Percentiles rank a stretch among this genome's conserved stretches.
These are phyloP conservation scores for Machimus atricapillus DNA, from an alignment of 2,888 invertebrate genomes.

Conservation along the genomic window DNA sequence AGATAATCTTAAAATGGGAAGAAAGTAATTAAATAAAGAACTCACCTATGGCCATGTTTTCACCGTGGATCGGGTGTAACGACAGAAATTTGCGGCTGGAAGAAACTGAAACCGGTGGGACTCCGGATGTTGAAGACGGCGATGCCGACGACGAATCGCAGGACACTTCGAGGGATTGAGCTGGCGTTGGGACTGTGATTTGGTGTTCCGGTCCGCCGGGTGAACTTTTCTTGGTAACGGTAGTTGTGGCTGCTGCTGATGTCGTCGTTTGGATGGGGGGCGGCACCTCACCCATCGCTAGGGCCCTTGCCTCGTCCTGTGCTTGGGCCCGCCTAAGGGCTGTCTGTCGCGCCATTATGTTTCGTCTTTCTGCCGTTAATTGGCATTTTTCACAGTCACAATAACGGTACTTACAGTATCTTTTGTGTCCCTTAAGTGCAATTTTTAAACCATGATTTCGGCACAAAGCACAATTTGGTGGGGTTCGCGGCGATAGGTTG, in stretches of 20 bases:
- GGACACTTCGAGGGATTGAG: slow-evolving; percentile 62
- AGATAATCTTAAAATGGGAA: neutral
- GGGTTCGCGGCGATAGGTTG: slow-evolving; percentile 75
- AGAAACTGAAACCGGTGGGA: slow-evolving; percentile 55
- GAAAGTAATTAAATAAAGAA: neutral
- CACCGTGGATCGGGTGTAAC: slow-evolving; percentile 62
- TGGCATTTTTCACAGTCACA: slow-evolving; percentile 89
- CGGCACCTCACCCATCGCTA: slow-evolving; percentile 64
- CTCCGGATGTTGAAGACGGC: slow-evolving; percentile 65
- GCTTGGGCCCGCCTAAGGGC: slow-evolving; percentile 83
- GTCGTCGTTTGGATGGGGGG: slow-evolving; percentile 56
- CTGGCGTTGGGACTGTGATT: slow-evolving; percentile 61
- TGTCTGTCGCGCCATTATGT: slow-evolving; percentile 89
- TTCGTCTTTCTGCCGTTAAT: slow-evolving; percentile 84
- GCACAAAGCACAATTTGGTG: slow-evolving; percentile 92
- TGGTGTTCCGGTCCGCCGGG: slow-evolving; percentile 55
- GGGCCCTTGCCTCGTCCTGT: slow-evolving; percentile 77
- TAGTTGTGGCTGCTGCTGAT: neutral
- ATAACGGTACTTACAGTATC: slow-evolving; percentile 85
- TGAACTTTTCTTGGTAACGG: slow-evolving; percentile 46
- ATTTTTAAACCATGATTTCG: slow-evolving; percentile 90
- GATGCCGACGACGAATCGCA: slow-evolving; percentile 71
- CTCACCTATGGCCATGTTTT: slow-evolving; percentile 52
- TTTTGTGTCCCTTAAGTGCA: slow-evolving; percentile 89
- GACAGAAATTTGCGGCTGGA: slow-evolving; percentile 63